Evolutionary conservation across 35 echinoderm and acorn worm species (phyloP).

Genomic region (Ophioderma brevispina): DNA sequence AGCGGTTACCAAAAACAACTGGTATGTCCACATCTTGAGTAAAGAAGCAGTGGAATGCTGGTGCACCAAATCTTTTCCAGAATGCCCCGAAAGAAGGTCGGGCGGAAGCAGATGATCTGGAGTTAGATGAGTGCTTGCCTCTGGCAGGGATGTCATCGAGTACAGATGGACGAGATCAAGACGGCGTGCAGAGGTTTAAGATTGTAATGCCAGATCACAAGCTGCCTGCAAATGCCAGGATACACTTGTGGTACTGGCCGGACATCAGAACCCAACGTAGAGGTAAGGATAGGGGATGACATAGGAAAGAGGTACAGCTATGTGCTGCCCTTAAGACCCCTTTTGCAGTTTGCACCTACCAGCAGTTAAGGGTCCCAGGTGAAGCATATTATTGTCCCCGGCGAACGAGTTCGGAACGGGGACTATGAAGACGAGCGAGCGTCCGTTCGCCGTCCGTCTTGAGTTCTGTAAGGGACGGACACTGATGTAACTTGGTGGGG

Average conservation of each 20-base stretch:
- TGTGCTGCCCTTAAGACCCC: no score
- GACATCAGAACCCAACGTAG: slow-evolving; percentile 64
- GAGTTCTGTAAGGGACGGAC: no score
- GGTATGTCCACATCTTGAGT: slow-evolving; percentile 64
- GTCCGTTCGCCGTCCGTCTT: no score
- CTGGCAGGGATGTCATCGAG: slow-evolving; percentile 14
- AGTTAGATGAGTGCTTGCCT: slow-evolving; percentile 65
- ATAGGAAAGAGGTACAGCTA: no score
- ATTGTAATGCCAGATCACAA: slow-evolving; percentile 79
- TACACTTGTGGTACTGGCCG: slow-evolving; percentile 70
- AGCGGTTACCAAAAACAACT: slow-evolving; percentile 28
- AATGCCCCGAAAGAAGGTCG: slow-evolving; percentile 28
- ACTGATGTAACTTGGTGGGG: no score
- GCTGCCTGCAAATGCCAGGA: slow-evolving; percentile 50
- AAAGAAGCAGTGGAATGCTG: slow-evolving; percentile 51
- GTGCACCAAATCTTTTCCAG: neutral
- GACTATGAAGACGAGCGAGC: no score
- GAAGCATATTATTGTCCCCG: no score
- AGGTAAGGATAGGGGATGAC: slow-evolving; percentile 54
- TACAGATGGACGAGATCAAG: slow-evolving; percentile 54
- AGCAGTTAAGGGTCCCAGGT: no score
- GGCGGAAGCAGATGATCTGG: slow-evolving; percentile 74
- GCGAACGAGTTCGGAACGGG: no score
- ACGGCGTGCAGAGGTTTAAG: slow-evolving; percentile 56
- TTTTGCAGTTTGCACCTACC: no score